A percentile compares a stretch with the other conserved stretches of the same genome.
Conservation (phyloP, 2,113 vertebrate species). For the Oryzias javanicus region DNA sequence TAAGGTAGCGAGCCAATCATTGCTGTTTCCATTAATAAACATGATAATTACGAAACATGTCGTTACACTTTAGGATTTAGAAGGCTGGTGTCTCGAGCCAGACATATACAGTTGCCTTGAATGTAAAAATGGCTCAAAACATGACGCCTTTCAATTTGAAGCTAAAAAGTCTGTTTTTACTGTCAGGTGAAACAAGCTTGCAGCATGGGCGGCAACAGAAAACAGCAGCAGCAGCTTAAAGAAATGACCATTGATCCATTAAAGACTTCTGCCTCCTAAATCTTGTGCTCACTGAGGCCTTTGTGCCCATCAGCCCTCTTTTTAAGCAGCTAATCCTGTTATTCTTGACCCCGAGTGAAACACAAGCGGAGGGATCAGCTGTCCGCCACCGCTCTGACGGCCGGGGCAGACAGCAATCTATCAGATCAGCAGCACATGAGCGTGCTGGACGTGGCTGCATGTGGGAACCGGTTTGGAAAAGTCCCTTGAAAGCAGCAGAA, state of each 20-base stretch:
- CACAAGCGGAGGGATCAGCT: slow-evolving; percentile 16
- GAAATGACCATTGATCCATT: slow-evolving; percentile 14
- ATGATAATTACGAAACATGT: not conserved
- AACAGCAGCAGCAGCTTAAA: slow-evolving; percentile 12
- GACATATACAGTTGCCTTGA: slow-evolving; percentile 1
- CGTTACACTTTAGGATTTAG: not conserved
- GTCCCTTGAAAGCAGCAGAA: slow-evolving; percentile 38
- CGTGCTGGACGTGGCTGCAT: not conserved
- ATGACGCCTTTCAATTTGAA: not conserved
- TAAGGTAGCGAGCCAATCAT: too few species aligned
- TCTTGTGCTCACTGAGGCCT: slow-evolving; percentile 24
- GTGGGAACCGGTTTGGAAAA: slow-evolving; percentile 1
- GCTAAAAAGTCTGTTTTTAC: slow-evolving; percentile 3
- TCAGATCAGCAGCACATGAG: slow-evolving; percentile 1
- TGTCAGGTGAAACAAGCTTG: slow-evolving; percentile 1
- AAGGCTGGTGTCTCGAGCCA: not conserved
- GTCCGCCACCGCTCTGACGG: slow-evolving; percentile 1
- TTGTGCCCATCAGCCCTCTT: slow-evolving; percentile 14
- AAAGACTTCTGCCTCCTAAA: slow-evolving; percentile 33
- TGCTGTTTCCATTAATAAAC: not conserved
- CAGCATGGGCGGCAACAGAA: not conserved
- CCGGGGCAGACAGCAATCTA: slow-evolving; percentile 3
- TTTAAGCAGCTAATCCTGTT: slow-evolving; percentile 44
- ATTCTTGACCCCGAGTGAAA: slow-evolving; percentile 47
- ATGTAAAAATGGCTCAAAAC: not conserved